Evolutionary conservation across 2,113 vertebrate species (phyloP).

Genomic region (Agapornis roseicollis): DNA sequence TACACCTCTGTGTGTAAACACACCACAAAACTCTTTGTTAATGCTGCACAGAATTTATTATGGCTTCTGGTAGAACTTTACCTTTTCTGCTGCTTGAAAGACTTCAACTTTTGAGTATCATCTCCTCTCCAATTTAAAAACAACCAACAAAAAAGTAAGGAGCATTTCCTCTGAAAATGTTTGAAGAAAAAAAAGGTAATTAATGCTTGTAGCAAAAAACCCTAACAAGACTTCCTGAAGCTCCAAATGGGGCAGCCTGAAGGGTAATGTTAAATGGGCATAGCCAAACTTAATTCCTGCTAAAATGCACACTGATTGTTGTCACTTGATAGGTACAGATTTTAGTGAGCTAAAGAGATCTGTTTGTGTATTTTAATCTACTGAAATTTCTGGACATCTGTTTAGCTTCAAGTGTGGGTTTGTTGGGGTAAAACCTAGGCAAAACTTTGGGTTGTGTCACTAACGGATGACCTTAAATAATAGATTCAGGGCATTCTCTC

Average conservation of each 20-base stretch:
- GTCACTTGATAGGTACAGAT: neutral
- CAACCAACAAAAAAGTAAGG: neutral
- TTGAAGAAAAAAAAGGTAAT: neutral
- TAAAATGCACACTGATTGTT: neutral
- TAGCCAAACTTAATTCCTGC: neutral
- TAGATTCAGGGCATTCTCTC: constrained; percentile 19
- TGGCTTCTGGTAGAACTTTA: neutral
- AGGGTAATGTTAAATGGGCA: neutral
- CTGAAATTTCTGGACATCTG: constrained; percentile 1
- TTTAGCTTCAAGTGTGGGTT: neutral
- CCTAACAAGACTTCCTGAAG: neutral
- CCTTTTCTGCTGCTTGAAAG: neutral
- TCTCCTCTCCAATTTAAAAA: neutral
- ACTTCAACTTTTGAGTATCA: neutral
- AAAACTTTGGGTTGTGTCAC: neutral
- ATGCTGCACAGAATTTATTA: neutral
- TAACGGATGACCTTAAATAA: neutral
- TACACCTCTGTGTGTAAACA: neutral
- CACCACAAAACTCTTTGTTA: neutral
- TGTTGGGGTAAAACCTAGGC: neutral
- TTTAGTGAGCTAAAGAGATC: neutral
- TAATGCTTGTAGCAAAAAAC: neutral
- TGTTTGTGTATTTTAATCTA: neutral
- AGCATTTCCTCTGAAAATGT: neutral
- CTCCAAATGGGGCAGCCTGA: neutral